A percentile compares a stretch with the other conserved stretches of the same genome.
Conservation (phyloP, 2,888 invertebrate species). For the Ophion slaviceki region DNA sequence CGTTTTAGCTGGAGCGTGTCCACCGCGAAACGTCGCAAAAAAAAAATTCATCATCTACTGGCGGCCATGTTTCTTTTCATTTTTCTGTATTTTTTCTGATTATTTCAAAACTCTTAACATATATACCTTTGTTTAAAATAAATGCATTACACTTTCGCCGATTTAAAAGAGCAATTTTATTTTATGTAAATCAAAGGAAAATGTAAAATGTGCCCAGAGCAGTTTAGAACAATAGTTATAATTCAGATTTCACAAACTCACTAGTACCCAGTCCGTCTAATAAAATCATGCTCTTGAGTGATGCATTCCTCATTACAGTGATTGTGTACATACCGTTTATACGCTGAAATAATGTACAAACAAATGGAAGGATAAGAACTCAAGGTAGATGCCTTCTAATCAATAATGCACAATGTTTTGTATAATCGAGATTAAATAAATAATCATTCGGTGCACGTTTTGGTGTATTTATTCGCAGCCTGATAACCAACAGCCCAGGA, state of each 20-base stretch:
- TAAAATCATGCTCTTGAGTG: background rate
- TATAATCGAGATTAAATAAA: constrained; percentile 30
- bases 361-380: background rate
- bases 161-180: background rate
- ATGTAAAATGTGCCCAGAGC: background rate
- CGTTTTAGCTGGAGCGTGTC: too few species aligned
- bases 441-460: constrained; percentile 27
- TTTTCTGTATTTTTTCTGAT: too few species aligned
- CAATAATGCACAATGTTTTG: constrained; percentile 13
- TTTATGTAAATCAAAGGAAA: background rate
- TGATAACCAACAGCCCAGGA: constrained; percentile 9
- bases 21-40: too few species aligned
- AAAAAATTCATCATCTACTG: too few species aligned
- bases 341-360: background rate
- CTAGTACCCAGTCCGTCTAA: background rate
- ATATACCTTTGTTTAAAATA: too few species aligned
- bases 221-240: too few species aligned
- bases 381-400: background rate
- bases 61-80: too few species aligned
- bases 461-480: constrained; percentile 36
- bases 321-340: background rate
- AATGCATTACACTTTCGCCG: too few species aligned
- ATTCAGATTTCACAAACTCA: background rate
- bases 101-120: too few species aligned
- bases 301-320: background rate